Base-by-base conservation (phyloP, 2,888 invertebrate species). In the Macrophya alboannulata region DNA sequence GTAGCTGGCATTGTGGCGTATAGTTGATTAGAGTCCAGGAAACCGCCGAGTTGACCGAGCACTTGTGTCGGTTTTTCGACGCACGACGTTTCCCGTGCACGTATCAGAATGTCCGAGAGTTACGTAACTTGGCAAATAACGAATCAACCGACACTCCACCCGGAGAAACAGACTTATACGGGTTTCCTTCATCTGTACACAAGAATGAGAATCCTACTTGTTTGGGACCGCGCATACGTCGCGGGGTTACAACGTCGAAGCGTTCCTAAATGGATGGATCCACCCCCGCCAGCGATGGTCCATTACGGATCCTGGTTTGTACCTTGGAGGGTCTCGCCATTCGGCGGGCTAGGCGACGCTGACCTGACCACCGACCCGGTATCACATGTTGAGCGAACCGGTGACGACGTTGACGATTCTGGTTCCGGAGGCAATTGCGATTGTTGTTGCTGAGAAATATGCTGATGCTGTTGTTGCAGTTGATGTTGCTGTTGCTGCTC, bases 301-400 rank as follows among this genome's bases (percentile, higher is more conserved):
- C 92, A 93, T 92, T 93, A 92, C 92, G 92, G 91, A 92, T 93
- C 92, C 91, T 92, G 93, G 87, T 89, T 92, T 82, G 89, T 91
- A 87, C 90, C 91, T 88, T 92, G 91, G 85, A 91, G 89, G 55
- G 91, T 89, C 85, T 92, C 92, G 88, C 90, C 90, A 88, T 89
- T 93, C 85, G 90, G 92, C 31, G 91, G 88, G 86, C 87, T 90
- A 76, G 89, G 92, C 86, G 89, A 89, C 37, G 91, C 89, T 55
- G 90, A 90, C 89, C 90, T 62, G 90, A 88, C 76, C 89, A 89
- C 31, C 88, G 88, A 81, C 89, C 88, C 83, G 87, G 89, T 74
- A 89, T 89, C 79, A 31, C 89, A 85, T 62, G 72, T 77, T 62
- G 86, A 84, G 31, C 88, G 88, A 25, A 87, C 86, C 45, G 88